phyloP scores from a whole-genome alignment of 2,888 invertebrate genomes.

The Platycnemis pennipes region DNA sequence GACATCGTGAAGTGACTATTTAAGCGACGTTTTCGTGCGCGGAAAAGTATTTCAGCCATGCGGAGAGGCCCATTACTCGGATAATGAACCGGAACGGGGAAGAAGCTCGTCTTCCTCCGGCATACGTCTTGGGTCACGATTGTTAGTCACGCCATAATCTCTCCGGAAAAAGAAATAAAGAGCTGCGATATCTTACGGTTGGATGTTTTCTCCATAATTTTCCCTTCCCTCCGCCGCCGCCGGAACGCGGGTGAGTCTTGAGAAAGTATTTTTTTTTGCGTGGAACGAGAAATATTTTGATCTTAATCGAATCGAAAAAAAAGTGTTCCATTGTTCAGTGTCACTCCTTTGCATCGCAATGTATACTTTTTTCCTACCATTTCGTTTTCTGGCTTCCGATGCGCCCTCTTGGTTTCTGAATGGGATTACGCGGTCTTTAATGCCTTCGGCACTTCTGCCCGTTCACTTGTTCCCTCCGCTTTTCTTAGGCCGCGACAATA shows the following conservation, averaged over 20 bases:
- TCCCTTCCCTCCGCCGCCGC: neutral
- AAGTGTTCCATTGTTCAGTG: constrained; percentile 6
- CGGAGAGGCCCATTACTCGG: constrained; percentile 42
- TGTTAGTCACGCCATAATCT: constrained; percentile 63
- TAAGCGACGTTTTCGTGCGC: constrained; percentile 14
- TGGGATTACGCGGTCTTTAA: neutral
- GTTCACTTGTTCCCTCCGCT: neutral
- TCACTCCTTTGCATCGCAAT: neutral
- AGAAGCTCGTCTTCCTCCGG: neutral
- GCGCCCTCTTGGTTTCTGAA: neutral
- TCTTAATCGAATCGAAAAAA: neutral
- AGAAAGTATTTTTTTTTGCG: neutral
- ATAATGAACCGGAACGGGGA: constrained; percentile 56
- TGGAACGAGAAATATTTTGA: constrained; percentile 28
- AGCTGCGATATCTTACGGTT: constrained; percentile 11
- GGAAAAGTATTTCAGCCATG: constrained; percentile 51
- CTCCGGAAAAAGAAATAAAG: constrained; percentile 23
- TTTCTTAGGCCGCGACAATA: constrained; percentile 36
- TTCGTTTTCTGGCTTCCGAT: too few species aligned
- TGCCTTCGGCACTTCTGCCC: neutral
- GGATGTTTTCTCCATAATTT: constrained; percentile 50
- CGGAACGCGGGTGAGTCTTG: neutral
- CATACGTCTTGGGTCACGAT: constrained; percentile 45
- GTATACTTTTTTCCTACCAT: neutral
- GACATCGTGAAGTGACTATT: neutral